Evolutionary conservation across 2,113 vertebrate genomes (phyloP).

Genomic region (Xyrauchen texanus): DNA sequence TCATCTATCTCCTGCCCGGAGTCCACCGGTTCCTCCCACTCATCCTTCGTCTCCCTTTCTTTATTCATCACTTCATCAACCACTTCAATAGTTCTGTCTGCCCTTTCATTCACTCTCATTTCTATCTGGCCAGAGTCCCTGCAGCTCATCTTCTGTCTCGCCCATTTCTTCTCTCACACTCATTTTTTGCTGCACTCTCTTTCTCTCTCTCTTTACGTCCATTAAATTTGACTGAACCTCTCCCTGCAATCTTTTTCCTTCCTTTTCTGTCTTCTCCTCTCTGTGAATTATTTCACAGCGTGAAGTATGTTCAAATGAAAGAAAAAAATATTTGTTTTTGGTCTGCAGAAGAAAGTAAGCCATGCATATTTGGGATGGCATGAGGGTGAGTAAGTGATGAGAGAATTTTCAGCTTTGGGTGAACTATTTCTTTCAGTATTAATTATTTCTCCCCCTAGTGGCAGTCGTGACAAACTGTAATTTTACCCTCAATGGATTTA

Average conservation of each 20-base stretch:
- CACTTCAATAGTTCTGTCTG: slow-evolving; percentile 36
- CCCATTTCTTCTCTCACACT: not conserved
- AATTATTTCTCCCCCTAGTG: too few species aligned
- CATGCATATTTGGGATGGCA: too few species aligned
- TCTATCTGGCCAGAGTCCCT: slow-evolving; percentile 22
- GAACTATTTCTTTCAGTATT: too few species aligned
- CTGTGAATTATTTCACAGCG: slow-evolving; percentile 3
- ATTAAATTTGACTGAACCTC: not conserved
- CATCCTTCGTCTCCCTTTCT: slow-evolving; percentile 3
- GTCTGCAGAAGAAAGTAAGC: too few species aligned
- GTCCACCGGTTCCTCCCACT: slow-evolving; percentile 52
- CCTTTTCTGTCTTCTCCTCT: too few species aligned
- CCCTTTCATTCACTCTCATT: slow-evolving; percentile 26
- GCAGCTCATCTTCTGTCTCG: slow-evolving; percentile 4
- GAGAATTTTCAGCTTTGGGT: too few species aligned
- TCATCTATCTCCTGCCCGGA: slow-evolving; percentile 49
- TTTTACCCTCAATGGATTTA: too few species aligned
- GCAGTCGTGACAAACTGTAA: too few species aligned
- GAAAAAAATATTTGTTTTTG: too few species aligned
- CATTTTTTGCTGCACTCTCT: not conserved
- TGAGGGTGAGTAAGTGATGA: too few species aligned
- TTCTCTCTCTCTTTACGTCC: slow-evolving; percentile 7
- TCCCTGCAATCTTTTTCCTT: not conserved
- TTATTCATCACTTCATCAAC: slow-evolving; percentile 50
- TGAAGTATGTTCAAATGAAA: not conserved